These are phyloP conservation scores for Bellardia bayeri DNA, from an alignment of 2,888 invertebrate species.

Conservation along the genomic window DNA sequence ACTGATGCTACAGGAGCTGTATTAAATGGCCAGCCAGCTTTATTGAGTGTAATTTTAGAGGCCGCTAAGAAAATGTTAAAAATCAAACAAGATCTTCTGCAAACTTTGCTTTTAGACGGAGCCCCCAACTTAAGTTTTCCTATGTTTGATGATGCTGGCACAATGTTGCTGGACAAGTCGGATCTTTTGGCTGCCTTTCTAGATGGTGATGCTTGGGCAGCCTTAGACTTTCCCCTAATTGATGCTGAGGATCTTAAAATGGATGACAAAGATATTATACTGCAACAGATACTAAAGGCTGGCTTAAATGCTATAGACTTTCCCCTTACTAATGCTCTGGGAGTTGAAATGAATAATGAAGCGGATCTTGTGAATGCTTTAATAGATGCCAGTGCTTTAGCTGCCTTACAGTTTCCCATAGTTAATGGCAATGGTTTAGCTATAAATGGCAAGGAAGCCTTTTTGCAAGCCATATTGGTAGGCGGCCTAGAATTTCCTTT, in stretches of 20 bases:
- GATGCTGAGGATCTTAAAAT: background rate
- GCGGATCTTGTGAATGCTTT: background rate
- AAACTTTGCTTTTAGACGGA: too few species aligned
- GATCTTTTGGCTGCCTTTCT: background rate
- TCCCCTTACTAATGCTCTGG: background rate
- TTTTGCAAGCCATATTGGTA: background rate
- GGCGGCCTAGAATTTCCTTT: background rate
- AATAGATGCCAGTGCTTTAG: background rate
- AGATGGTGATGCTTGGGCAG: background rate
- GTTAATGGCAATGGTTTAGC: background rate
- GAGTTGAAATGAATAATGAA: background rate
- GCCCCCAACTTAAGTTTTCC: too few species aligned
- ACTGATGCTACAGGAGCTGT: too few species aligned
- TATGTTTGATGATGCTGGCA: too few species aligned
- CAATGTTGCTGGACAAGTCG: background rate
- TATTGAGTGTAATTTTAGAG: too few species aligned
- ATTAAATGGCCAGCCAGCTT: too few species aligned
- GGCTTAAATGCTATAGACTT: background rate
- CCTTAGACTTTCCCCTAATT: background rate
- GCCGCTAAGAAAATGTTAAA: too few species aligned
- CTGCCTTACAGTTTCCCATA: background rate
- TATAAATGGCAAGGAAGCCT: background rate
- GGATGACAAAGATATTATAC: too few species aligned
- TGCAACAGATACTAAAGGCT: too few species aligned
- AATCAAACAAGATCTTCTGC: too few species aligned